Base-by-base conservation (phyloP, 2,797 vertebrate genomes). In the Atherinosoma microstoma region DNA sequence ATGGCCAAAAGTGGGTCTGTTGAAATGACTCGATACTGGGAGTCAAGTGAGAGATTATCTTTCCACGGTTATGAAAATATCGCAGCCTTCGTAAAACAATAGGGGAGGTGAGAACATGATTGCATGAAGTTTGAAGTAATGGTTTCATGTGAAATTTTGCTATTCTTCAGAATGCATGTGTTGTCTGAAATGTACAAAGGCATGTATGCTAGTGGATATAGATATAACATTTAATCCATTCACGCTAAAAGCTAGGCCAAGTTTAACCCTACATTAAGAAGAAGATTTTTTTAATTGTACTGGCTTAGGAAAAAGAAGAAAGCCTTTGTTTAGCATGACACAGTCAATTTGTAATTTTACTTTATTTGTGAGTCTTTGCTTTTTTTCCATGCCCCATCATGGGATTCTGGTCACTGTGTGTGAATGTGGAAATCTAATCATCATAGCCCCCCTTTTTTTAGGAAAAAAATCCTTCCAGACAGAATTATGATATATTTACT, bases 11-110 rank as follows among this genome's bases (percentile, higher is more conserved):
- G 96, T 97, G 95, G 95, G 95, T 96, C 96, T 94, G 96, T 96
- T 97, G 97, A 98, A 97, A 98, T 96, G 96, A 97, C 96, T 98
- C 95, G 96, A 97, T 98, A 98, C 96, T 95, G 93, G 95, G 96
- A 98, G 96, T 97, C 96, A 98, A 98, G 95, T 96, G 96, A 94
- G 93, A 97, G 96, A 98, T 98, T 97, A 97, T 97, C 95, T 97
- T 97, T 96, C 96, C 93, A 93, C 92, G 93, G 94, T 96, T 93
- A 97, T 97, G 95, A 98, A 98, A 97, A 96, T 96, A 96, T 97
- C 92, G 94, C 94, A 93, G 93, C 90, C 65, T 68, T 94, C 74
- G 93, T 92, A 93, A 93, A 90, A 94, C 91, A 92, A 95, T 92
- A 94, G 82, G 78, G 86, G 90, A 92, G 92, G 94, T 92, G 87